phyloP scores from a whole-genome alignment of 2,888 invertebrate genomes.

The Epirrhoe alternata region DNA sequence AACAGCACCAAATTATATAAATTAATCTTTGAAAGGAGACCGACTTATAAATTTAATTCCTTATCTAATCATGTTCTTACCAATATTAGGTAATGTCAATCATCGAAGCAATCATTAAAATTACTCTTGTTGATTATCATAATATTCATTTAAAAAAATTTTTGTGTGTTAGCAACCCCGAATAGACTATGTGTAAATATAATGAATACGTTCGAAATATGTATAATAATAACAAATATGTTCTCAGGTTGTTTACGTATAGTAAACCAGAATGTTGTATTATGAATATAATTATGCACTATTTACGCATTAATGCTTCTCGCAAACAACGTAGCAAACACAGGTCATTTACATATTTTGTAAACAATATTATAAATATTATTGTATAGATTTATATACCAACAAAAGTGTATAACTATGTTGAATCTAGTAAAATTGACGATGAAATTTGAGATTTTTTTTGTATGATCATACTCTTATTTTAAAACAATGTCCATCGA shows the following conservation, averaged over 20 bases:
- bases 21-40: constrained; percentile 29
- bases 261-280: constrained; percentile 19
- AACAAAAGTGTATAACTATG: not conserved
- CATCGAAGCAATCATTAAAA: not conserved
- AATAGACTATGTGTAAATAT: too few species aligned
- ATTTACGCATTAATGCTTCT: constrained; percentile 44
- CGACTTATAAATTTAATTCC: constrained; percentile 9
- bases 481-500: too few species aligned
- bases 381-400: not conserved
- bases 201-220: too few species aligned
- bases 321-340: constrained; percentile 41
- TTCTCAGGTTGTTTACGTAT: constrained; percentile 23
- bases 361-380: constrained; percentile 38
- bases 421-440: too few species aligned
- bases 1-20: constrained; percentile 43
- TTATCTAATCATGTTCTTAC: constrained; percentile 2
- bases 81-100: not conserved
- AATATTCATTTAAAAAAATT: not conserved
- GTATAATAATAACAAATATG: not conserved
- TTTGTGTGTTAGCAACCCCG: too few species aligned
- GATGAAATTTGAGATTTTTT: too few species aligned
- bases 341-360: constrained; percentile 33
- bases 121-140: not conserved
- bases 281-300: constrained; percentile 32
- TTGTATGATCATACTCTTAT: too few species aligned